Conservation (phyloP, 2,797 vertebrate species). For the Calcarius lapponicus region DNA sequence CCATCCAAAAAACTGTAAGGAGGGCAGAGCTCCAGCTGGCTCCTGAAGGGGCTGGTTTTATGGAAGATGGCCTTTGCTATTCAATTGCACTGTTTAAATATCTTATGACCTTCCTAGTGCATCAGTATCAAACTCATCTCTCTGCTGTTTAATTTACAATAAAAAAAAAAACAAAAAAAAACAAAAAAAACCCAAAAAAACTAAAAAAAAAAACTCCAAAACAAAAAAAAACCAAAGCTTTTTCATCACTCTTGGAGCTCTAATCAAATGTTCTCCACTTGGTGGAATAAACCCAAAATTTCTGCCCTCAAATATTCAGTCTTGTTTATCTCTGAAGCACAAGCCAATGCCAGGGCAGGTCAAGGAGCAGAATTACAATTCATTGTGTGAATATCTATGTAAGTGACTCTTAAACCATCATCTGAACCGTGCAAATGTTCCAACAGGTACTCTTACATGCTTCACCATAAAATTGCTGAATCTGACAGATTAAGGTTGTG, state of each 20-base stretch:
- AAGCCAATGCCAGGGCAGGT: background rate
- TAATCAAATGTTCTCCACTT: background rate
- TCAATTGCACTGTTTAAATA: background rate
- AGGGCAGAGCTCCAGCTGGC: background rate
- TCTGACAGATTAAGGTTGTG: background rate
- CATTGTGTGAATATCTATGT: background rate
- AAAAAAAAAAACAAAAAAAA: no score
- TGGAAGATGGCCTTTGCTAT: background rate
- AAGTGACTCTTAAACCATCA: background rate
- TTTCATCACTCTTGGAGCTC: background rate
- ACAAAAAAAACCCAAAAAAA: background rate
- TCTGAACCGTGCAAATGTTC: background rate
- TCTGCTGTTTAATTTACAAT: background rate
- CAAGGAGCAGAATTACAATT: background rate
- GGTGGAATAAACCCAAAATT: background rate
- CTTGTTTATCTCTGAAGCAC: background rate
- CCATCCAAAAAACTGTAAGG: background rate
- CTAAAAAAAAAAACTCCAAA: no score
- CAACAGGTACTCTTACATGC: background rate
- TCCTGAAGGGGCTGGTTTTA: background rate
- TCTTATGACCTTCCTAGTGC: background rate
- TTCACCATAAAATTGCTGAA: background rate
- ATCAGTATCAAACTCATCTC: background rate
- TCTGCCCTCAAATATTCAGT: background rate
- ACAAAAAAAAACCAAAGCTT: background rate